Base-by-base conservation (phyloP, 1,140 invertebrate species). In the Adelges cooleyi region DNA sequence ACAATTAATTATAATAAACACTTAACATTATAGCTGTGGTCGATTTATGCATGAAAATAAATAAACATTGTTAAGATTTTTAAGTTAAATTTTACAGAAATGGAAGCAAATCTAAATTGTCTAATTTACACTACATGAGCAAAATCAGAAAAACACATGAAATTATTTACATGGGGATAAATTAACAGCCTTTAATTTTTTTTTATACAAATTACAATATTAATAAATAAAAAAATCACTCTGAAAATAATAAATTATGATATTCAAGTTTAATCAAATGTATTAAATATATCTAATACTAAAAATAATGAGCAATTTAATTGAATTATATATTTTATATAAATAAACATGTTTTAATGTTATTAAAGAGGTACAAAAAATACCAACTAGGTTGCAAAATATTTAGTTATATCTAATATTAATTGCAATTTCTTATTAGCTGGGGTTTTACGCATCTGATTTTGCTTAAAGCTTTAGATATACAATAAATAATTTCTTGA, bases 271-370 rank as follows among this genome's bases (percentile, higher is more conserved):
- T n/a, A n/a, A 33, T 10, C 9, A 1, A 48, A 48, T 29, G 15
- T 11, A 59, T 44, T 9, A 42, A 27, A 27, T 40, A 11, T 48
- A 48, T 18, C 17, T 62, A 62, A 33, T 9, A 20, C 38, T 27
- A 46, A 22, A 22, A 9, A 62, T 48, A 46, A 62, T 46, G 56
- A 62, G 56, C 56, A 62, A 62, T 33, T 62, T n/a, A n/a, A 62
- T 22, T 22, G 42, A 29, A 59, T 49, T 8, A 29, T 48, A 53
- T 22, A 46, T 38, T 48, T 51, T 15, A 52, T 50, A n/a, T n/a
- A n/a, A n/a, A n/a, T n/a, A n/a, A n/a, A n/a, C n/a, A n/a, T n/a
- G n/a, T n/a, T n/a, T n/a, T n/a, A n/a, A n/a, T n/a, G n/a, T n/a
- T n/a, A n/a, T n/a, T n/a, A n/a, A n/a, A n/a, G n/a, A n/a, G n/a